Base-by-base conservation (phyloP, 2,888 invertebrate genomes). In the Stenoptilia bipunctidactyla region DNA sequence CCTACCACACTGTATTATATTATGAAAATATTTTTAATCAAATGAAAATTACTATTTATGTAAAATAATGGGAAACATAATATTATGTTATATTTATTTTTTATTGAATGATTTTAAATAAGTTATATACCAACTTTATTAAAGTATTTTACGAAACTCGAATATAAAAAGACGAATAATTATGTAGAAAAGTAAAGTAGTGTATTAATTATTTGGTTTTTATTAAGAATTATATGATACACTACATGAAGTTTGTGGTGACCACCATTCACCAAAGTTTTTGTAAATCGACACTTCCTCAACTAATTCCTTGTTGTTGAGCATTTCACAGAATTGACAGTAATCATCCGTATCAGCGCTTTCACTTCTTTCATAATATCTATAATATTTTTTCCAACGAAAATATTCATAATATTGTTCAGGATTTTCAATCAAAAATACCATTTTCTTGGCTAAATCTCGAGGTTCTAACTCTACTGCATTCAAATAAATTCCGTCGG, bases 331-430 rank as follows among this genome's bases (percentile, higher is more conserved):
- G 27, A 64, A 48, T 13, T 46, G 47, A 48, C 66, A 66, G 12
- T 53, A 51, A 1, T 51, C 52, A 2, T 59, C 51, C 0, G 57
- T 52, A 0, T 56, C 53, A 4, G 50, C 46, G 15, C 45, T 46
- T 15, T 48, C 51, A 4, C 37, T 40, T 36, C 34, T 55, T 47
- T 41, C 36, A 34, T 56, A 50, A 43, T 54, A 63, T 1, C 55
- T 52, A 34, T 66, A 65, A 42, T 61, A 52, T 12, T 60, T 61
- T 43, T 49, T 55, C 64, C 64, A 67, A 13, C 53, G 53, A 43
- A 67, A 66, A 36, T 52, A 62, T 2, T 51, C 44, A 5, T 47
- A 41, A 45, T 66, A 67, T 34, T 49, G 40, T 8, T 50, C 44
- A 1, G 45, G 48, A 20, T 64, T 43, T 4, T 52, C 44, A 0